A percentile compares a stretch with the other conserved stretches of the same genome.
Evolutionary conservation across 1,140 invertebrate species (phyloP).

Genomic region (Lethrus apterus): DNA sequence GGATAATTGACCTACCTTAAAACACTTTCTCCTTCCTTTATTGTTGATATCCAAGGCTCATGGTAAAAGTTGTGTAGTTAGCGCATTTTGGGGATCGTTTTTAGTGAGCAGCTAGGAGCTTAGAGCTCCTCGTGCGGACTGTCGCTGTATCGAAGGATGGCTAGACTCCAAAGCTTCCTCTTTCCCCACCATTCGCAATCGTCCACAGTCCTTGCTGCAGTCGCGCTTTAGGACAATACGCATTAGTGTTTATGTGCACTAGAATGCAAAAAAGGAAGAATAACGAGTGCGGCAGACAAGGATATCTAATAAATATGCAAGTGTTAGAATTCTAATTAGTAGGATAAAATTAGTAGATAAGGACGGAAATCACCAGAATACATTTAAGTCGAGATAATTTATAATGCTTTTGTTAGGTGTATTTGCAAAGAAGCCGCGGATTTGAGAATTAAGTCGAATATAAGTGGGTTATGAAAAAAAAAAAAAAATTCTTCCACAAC

Average conservation of each 20-base stretch:
- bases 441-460: too few species aligned
- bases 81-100: slow-evolving; percentile 3
- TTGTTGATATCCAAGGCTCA: slow-evolving; percentile 10
- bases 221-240: slow-evolving; percentile 16
- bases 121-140: slow-evolving; percentile 20
- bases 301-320: slow-evolving; percentile 10
- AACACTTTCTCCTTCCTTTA: slow-evolving; percentile 3
- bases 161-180: slow-evolving; percentile 16
- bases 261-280: slow-evolving; percentile 11
- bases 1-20: slow-evolving; percentile 8
- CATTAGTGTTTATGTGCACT: slow-evolving; percentile 18
- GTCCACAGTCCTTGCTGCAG: slow-evolving; percentile 17
- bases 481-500: neutral
- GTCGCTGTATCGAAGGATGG: slow-evolving; percentile 20
- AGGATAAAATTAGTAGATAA: slow-evolving; percentile 14
- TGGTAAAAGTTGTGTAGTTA: slow-evolving; percentile 8
- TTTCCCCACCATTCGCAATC: slow-evolving; percentile 17
- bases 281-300: neutral
- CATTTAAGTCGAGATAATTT: neutral
- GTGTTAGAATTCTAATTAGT: slow-evolving; percentile 13
- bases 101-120: slow-evolving; percentile 14
- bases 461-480: too few species aligned
- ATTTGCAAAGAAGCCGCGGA: neutral
- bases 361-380: slow-evolving; percentile 1
- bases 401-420: neutral